Conservation (phyloP, 2,113 vertebrate genomes). For the Myiozetetes cayanensis region DNA sequence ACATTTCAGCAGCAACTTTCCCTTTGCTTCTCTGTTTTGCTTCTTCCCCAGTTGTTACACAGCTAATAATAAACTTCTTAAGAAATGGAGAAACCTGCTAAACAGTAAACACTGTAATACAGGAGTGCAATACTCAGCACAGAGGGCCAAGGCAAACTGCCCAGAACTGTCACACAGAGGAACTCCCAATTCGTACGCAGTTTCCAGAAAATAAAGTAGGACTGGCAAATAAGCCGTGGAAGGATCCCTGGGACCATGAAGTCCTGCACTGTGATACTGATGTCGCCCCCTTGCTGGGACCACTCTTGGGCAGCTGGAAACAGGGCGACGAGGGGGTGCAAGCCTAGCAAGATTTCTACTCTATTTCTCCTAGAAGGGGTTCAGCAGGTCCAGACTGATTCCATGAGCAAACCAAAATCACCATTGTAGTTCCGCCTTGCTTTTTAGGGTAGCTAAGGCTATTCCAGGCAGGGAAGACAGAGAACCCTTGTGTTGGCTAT, state of each 20-base stretch:
- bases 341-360: not conserved
- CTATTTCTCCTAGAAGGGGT: not conserved
- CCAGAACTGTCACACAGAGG: not conserved
- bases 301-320: not conserved
- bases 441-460: not conserved
- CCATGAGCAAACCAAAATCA: fast-evolving
- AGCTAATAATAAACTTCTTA: not conserved
- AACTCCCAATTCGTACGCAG: not conserved
- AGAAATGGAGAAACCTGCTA: not conserved
- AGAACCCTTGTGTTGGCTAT: not conserved
- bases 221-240: not conserved
- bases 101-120: not conserved
- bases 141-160: not conserved
- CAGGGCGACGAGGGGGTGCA: not conserved
- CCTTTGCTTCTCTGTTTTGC: not conserved
- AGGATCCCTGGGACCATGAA: not conserved
- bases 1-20: not conserved
- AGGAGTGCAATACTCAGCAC: not conserved
- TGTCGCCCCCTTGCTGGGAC: not conserved
- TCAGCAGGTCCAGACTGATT: not conserved
- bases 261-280: not conserved
- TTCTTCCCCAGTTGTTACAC: fast-evolving
- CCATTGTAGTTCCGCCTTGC: not conserved
- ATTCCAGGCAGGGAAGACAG: not conserved
- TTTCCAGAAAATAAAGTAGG: not conserved